phyloP scores from a whole-genome alignment of 2,113 vertebrate genomes.

The rat (Rattus norvegicus) region GRCr8 NC_086034.1:47352501-47353000 shows the following conservation, averaged over 20 bases:
- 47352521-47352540: not conserved
- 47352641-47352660: not conserved
- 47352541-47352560: not conserved
- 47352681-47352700: not conserved
- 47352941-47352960: not conserved
- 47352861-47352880: not conserved
- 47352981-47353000: not conserved
- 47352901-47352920: not conserved
- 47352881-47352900: not conserved
- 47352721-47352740: not conserved
- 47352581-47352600: not conserved
- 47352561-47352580: not conserved
- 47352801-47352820: not conserved
- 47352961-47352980: not conserved
- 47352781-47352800: not conserved
- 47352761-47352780: not conserved
- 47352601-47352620: not conserved
- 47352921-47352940: conserved; percentile 1
- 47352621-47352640: not conserved
- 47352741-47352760: not conserved
- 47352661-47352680: not conserved
- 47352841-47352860: not conserved
- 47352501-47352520: not conserved
- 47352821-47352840: not conserved
- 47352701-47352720: not conserved